These are phyloP conservation scores for Lithobates sylvaticus DNA, from an alignment of 2,797 vertebrate genomes.

Conservation along the genomic window DNA sequence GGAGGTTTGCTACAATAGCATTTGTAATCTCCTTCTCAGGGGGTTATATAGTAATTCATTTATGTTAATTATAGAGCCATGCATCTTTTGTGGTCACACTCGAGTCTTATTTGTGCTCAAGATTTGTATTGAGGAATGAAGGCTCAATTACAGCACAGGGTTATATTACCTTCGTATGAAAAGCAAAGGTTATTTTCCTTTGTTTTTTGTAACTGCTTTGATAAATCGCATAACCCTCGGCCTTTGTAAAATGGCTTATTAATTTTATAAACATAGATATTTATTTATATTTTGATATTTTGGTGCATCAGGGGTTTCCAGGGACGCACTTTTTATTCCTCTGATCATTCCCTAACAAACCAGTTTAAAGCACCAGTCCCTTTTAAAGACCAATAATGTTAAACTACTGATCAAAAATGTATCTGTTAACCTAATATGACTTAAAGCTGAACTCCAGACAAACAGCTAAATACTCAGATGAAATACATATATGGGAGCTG, in stretches of 20 bases:
- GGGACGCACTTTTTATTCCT: constrained; percentile 80
- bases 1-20: constrained; percentile 88
- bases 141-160: constrained; percentile 69
- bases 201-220: constrained; percentile 30
- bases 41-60: constrained; percentile 83
- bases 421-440: no score
- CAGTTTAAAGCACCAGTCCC: constrained; percentile 30
- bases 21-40: constrained; percentile 82
- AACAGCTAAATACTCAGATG: no score
- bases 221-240: constrained; percentile 17
- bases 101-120: constrained; percentile 49
- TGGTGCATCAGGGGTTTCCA: constrained; percentile 84
- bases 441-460: no score
- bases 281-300: constrained; percentile 59
- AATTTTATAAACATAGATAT: constrained; percentile 72
- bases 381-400: background rate
- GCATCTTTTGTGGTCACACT: constrained; percentile 77
- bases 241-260: constrained; percentile 55
- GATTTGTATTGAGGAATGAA: constrained; percentile 47
- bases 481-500: no score
- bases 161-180: constrained; percentile 70
- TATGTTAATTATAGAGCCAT: constrained; percentile 82
- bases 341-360: constrained; percentile 65
- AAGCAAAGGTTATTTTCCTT: constrained; percentile 56
- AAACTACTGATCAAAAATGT: background rate